Base-by-base conservation (phyloP, 2,797 vertebrate genomes). In the Hylomyscus alleni region DNA sequence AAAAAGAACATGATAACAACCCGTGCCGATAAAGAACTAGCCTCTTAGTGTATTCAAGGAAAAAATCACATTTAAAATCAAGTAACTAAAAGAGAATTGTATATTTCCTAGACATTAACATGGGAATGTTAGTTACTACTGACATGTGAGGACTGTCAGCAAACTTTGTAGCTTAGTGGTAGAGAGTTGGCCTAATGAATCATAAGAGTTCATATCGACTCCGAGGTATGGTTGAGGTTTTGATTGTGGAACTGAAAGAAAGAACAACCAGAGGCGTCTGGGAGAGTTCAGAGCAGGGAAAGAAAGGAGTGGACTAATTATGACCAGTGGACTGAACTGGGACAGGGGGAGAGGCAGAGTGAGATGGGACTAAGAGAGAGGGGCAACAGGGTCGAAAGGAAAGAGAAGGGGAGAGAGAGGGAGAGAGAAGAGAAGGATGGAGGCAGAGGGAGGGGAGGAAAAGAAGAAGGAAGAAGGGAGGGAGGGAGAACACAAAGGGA, bases 31-130 rank as follows among this genome's bases (percentile, higher is more conserved):
- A 47, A 44, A 90, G 20, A 44, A 37, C 80, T 73, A 84, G 17
- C 86, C 60, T 91, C 34, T 76, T 62, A 92, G 22, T 31, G 6
- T 80, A 15, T 87, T 31, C 19, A n/a, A 6, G 87, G 60, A 60
- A 78, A 78, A n/a, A n/a, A 75, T 69, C 72, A 72, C 13, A 67
- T 89, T 95, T 62, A 67, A 85, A 94, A 82, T 67, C 47, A 92
- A 62, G 54, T 47, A 81, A 86, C 67, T 93, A n/a, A 87, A 31
- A 83, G 52, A 86, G 44, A 95, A 83, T 81, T 81, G 88, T 34
- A 11, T 76, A 80, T 58, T 95, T 77, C 47, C 47, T 85, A 81
- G 72, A 90, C 31, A 81, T 34, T 89, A 47, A 52, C 52, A 89
- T 47, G 81, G 29, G 95, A 96, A 75, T 80, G 9, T 91, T 86